A percentile compares a stretch with the other conserved stretches of the same genome.
Conservation (phyloP, 2,797 vertebrate species). For the Sebastes iracundus region DNA sequence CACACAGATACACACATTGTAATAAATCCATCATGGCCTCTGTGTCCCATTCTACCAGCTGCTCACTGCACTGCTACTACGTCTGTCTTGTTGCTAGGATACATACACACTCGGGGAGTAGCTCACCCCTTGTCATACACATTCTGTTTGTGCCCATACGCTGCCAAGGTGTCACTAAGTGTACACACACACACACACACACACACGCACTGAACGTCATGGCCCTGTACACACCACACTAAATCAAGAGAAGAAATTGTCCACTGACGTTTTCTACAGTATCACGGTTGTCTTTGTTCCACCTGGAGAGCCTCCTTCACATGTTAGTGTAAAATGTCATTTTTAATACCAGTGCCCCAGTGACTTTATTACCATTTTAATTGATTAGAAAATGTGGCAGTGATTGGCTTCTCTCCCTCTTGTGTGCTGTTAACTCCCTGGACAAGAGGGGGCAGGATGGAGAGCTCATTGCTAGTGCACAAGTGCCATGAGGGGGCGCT, state of each 20-base stretch:
- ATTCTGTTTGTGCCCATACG: slow-evolving; percentile 59
- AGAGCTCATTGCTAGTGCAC: slow-evolving; percentile 15
- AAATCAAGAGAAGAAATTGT: slow-evolving; percentile 5
- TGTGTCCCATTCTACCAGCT: slow-evolving; percentile 78
- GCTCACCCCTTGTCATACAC: slow-evolving; percentile 64
- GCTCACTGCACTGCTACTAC: slow-evolving; percentile 72
- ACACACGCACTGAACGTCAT: slow-evolving; percentile 13
- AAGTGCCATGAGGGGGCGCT: slow-evolving; percentile 70
- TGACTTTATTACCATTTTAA: slow-evolving; percentile 12
- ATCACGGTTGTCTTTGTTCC: background rate
- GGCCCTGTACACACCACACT: background rate
- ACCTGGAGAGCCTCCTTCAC: background rate
- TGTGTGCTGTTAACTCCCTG: slow-evolving; percentile 31
- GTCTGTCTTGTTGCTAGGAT: slow-evolving; percentile 81
- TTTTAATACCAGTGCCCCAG: background rate
- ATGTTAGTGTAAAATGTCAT: background rate
- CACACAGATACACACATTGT: slow-evolving; percentile 22
- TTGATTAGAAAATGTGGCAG: slow-evolving; percentile 13
- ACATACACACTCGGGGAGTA: slow-evolving; percentile 68
- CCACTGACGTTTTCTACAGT: background rate
- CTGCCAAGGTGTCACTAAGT: slow-evolving; percentile 53
- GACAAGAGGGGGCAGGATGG: slow-evolving; percentile 60
- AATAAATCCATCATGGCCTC: slow-evolving; percentile 76
- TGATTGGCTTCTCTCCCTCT: slow-evolving; percentile 8
- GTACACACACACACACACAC: background rate